Conservation (phyloP, 1,140 invertebrate species). For the Caenorhabditis tropicalis region DNA sequence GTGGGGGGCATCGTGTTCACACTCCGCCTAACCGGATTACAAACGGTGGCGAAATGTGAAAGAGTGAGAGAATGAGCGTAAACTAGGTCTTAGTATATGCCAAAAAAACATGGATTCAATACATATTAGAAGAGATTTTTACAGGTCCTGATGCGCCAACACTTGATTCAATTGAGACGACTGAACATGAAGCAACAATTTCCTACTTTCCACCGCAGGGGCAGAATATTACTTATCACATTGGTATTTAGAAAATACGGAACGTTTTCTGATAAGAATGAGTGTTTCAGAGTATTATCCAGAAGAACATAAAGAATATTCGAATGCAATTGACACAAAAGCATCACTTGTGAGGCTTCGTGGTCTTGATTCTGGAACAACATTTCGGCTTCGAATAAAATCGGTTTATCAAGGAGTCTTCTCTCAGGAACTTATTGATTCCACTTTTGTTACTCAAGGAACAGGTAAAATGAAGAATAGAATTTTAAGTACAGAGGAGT, state of each 20-base stretch:
- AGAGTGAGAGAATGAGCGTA: neutral
- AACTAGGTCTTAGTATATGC: neutral
- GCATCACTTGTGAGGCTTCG: constrained; percentile 49
- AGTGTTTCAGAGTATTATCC: constrained; percentile 56
- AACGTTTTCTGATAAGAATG: neutral
- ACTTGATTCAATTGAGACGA: constrained; percentile 56
- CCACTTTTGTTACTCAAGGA: constrained; percentile 53
- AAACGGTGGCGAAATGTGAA: constrained; percentile 17
- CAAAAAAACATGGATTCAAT: neutral
- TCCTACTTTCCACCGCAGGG: constrained; percentile 57
- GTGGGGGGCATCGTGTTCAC: constrained; percentile 12
- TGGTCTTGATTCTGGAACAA: constrained; percentile 53
- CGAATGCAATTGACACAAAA: constrained; percentile 55
- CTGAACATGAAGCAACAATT: constrained; percentile 57
- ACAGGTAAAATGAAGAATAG: constrained; percentile 1
- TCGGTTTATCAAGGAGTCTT: constrained; percentile 49
- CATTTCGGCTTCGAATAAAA: constrained; percentile 46
- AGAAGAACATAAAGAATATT: constrained; percentile 53
- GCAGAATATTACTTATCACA: constrained; percentile 51
- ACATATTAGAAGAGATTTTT: neutral
- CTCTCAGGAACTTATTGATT: constrained; percentile 50
- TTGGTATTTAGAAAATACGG: constrained; percentile 5
- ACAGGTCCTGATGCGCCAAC: constrained; percentile 56
- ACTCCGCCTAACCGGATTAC: constrained; percentile 19
- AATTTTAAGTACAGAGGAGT: neutral